Evolutionary conservation across 2,888 invertebrate genomes (phyloP).

Genomic region (Zootermopsis nevadensis): DNA sequence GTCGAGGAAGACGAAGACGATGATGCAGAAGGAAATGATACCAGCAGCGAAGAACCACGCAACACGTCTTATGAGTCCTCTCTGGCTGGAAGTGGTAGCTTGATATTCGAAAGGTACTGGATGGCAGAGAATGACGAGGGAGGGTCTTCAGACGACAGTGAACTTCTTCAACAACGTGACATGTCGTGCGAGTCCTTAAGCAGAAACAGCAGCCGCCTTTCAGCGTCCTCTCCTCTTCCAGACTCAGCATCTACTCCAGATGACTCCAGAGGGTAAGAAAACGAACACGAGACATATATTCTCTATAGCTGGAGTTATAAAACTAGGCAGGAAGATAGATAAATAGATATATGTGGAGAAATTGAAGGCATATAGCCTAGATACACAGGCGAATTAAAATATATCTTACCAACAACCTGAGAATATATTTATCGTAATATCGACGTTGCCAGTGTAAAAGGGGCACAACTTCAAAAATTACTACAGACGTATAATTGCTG

Average conservation of each 20-base stretch:
- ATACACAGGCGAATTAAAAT: no score
- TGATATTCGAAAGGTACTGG: slow-evolving; percentile 11
- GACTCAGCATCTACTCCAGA: neutral
- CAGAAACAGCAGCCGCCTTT: neutral
- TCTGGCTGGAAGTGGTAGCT: neutral
- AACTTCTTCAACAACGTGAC: neutral
- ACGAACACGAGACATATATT: no score
- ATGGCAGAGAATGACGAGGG: neutral
- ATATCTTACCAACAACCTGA: no score
- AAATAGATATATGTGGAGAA: neutral
- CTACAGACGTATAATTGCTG: no score
- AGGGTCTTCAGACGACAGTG: neutral
- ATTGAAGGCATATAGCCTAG: neutral
- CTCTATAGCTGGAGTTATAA: neutral
- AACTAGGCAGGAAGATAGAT: neutral
- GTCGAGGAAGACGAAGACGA: slow-evolving; percentile 19
- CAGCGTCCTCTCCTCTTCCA: neutral
- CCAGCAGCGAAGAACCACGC: neutral
- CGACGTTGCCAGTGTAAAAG: no score
- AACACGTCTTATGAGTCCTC: neutral
- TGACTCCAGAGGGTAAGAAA: neutral
- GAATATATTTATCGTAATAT: no score
- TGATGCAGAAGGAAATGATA: neutral
- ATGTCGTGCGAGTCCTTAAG: neutral
- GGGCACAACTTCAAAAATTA: no score